These are phyloP conservation scores for Didymodactylos carnosus DNA, from an alignment of 2,888 invertebrate genomes.

Conservation along the genomic window DNA sequence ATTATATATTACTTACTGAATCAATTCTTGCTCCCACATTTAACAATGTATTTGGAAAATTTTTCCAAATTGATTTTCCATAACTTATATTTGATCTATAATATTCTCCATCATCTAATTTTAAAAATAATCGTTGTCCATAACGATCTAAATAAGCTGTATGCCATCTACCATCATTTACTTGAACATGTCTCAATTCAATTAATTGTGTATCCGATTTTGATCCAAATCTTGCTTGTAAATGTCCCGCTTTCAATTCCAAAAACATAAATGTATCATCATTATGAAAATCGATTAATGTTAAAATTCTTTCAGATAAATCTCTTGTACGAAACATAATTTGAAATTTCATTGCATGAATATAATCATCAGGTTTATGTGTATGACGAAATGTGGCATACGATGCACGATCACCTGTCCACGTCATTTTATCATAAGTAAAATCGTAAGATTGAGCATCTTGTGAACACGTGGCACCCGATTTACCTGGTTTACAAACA, in stretches of 20 bases:
- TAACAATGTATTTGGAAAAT: background rate
- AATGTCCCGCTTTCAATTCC: constrained; percentile 65
- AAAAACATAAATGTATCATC: constrained; percentile 16
- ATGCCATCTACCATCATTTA: constrained; percentile 92
- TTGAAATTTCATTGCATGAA: constrained; percentile 2
- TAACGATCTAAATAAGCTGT: constrained; percentile 71
- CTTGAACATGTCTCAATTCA: constrained; percentile 58
- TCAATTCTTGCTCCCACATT: background rate
- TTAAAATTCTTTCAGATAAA: constrained; percentile 5
- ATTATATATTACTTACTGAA: background rate
- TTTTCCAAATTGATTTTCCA: background rate
- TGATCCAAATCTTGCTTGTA: constrained; percentile 61
- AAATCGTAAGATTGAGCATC: constrained; percentile 16
- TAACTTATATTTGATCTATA: background rate
- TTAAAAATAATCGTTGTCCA: constrained; percentile 72
- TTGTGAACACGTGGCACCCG: constrained; percentile 43
- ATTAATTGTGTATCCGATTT: constrained; percentile 56
- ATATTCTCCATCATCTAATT: constrained; percentile 83
- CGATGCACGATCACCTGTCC: constrained; percentile 4
- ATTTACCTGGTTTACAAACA: constrained; percentile 83
- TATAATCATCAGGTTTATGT: background rate
- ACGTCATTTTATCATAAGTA: constrained; percentile 5
- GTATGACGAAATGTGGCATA: constrained; percentile 8
- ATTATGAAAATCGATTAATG: constrained; percentile 7
- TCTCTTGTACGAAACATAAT: constrained; percentile 10